Base-by-base conservation (phyloP, 2,888 invertebrate species). In the Sussaba pulchella region DNA sequence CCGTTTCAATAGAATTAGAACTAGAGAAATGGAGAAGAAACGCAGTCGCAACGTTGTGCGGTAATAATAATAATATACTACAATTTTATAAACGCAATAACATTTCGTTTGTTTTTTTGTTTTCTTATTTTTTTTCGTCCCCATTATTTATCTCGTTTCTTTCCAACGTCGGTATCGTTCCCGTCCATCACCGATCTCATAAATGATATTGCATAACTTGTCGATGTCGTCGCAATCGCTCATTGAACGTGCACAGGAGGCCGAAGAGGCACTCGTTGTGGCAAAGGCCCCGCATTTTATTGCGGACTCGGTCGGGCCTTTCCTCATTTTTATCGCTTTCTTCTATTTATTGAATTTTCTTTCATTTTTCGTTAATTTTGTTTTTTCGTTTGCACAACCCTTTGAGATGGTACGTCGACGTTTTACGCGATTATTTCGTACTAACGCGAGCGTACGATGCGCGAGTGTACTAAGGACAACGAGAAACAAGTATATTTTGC, bases 1-100 rank as follows among this genome's bases (percentile, higher is more conserved):
- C 82, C 80, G 74, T 73, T 69, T 82, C 54, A 74, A 80, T 61
- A 74, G 54, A 81, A 74, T 78, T 74, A 81, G 39, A 74, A 64
- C 67, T 81, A 70, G 69, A 77, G 69, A 80, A 70, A 81, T 74
- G 31, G 74, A 78, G 73, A 83, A 71, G 69, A 72, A 83, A 82
- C 80, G 63, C 79, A 83, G 75, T 77, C 82, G 79, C 77, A 79
- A 79, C 78, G 75, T 80, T 79, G 71, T 81, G 75, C 66, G 64
- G 43, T 71, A 78, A 77, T 83, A 81, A 83, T 71, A 78, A 77
- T 83, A 81, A 83, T 72, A 82, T 82, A 83, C 79, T 83, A 84
- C 63, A 84, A 81, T 84, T 83, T 84, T 75, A 84, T 83, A 83
- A 84, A 84, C 82, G 81, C 80, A 66, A 77, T 84, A 84, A 84